These are phyloP conservation scores for Drosophila subpulchrella DNA, from an alignment of 1,140 invertebrate species.

Conservation along the genomic window DNA sequence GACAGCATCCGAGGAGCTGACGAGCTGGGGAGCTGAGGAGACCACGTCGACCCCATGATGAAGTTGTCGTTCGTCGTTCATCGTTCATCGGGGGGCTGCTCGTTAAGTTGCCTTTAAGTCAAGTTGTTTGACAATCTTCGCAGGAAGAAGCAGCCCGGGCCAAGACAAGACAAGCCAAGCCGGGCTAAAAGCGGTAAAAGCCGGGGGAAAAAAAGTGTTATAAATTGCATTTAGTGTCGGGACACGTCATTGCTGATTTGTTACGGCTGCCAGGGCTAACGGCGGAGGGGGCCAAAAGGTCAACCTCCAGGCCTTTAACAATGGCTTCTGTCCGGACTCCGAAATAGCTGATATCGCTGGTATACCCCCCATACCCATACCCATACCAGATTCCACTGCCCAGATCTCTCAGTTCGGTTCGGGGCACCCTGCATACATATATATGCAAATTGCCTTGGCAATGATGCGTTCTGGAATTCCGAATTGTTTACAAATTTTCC, in stretches of 20 bases:
- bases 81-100: slow-evolving; percentile 69
- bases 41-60: slow-evolving; percentile 54
- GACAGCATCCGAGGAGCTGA: slow-evolving; percentile 30
- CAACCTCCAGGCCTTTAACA: slow-evolving; percentile 46
- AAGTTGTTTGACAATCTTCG: slow-evolving; percentile 78
- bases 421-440: slow-evolving; percentile 15
- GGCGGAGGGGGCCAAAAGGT: slow-evolving; percentile 53
- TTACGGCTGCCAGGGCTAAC: slow-evolving; percentile 63
- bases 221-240: slow-evolving; percentile 81
- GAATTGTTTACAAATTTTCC: slow-evolving; percentile 82
- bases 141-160: background rate
- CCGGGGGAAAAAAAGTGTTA: slow-evolving; percentile 60
- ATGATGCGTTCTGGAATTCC: slow-evolving; percentile 54
- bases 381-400: background rate
- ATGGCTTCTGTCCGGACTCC: slow-evolving; percentile 19
- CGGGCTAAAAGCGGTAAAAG: background rate
- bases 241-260: slow-evolving; percentile 78
- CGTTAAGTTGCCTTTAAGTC: slow-evolving; percentile 77
- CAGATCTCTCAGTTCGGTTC: background rate
- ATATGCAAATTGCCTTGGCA: slow-evolving; percentile 59
- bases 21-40: slow-evolving; percentile 10
- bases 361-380: too few relatives aligned
- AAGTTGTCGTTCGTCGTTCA: slow-evolving; percentile 42
- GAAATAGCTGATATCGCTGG: background rate
- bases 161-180: background rate